These are phyloP conservation scores for Oostethus manadensis DNA, from an alignment of 2,113 vertebrate genomes.

Conservation along the genomic window DNA sequence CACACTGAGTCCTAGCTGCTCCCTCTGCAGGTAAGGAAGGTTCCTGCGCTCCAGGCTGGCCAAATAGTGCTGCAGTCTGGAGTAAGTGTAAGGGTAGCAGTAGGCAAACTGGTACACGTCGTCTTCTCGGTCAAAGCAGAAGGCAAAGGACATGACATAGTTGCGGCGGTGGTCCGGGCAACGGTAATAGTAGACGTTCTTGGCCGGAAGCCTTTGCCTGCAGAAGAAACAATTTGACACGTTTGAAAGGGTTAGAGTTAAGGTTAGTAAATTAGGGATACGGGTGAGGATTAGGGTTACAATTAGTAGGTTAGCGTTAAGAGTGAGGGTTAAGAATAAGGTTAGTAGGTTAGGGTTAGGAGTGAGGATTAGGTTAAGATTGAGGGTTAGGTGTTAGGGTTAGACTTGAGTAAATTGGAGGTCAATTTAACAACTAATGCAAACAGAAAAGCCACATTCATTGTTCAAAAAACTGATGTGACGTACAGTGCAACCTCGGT, in stretches of 20 bases:
- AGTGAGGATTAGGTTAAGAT: no score
- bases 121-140: conserved; percentile 94
- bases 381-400: no score
- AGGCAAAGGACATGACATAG: conserved; percentile 98
- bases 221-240: conserved; percentile 39
- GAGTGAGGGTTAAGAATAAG: no score
- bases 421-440: no score
- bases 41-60: conserved; percentile 84
- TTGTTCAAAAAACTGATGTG: no score
- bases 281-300: no score
- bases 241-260: conserved; percentile 1
- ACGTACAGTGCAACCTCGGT: no score
- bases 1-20: conserved; percentile 90
- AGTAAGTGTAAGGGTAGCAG: conserved; percentile 97
- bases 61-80: conserved; percentile 93
- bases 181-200: conserved; percentile 97
- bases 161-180: conserved; percentile 93
- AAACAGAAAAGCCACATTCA: no score
- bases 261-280: no score
- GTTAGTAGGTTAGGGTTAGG: no score
- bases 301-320: no score
- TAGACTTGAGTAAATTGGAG: no score
- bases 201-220: conserved; percentile 93
- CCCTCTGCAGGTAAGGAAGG: conserved; percentile 86
- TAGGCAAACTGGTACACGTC: conserved; percentile 95